Percentiles rank a stretch among this genome's conserved stretches.
These are phyloP conservation scores for Coenonympha glycerion DNA, from an alignment of 2,888 invertebrate genomes.

Conservation along the genomic window DNA sequence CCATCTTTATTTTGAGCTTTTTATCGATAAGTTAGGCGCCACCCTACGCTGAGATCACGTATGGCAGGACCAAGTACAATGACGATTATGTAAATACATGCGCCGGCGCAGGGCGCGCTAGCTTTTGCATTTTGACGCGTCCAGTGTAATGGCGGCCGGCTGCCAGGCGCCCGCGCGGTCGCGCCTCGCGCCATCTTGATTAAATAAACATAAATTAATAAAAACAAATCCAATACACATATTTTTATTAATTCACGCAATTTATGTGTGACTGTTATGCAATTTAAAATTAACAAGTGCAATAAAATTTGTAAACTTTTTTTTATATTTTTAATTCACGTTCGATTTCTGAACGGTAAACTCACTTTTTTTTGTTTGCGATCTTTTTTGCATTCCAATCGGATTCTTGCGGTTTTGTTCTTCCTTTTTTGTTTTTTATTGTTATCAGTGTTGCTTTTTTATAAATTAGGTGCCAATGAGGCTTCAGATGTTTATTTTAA, in stretches of 20 bases:
- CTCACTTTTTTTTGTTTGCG: conserved; percentile 3
- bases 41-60: conserved; percentile 30
- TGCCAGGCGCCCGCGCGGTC: conserved; percentile 54
- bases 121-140: conserved; percentile 41
- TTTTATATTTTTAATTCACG: neutral
- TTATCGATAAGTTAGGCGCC: conserved; percentile 22
- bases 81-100: conserved; percentile 61
- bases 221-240: neutral
- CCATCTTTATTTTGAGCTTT: no score
- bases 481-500: no score
- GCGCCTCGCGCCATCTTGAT: conserved; percentile 32
- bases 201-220: conserved; percentile 10
- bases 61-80: conserved; percentile 54
- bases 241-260: neutral
- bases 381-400: conserved; percentile 18
- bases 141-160: conserved; percentile 68
- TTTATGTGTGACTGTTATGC: neutral
- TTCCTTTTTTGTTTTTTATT: conserved; percentile 7
- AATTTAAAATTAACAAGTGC: neutral
- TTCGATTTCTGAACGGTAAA: conserved; percentile 6
- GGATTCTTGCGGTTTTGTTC: conserved; percentile 4
- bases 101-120: conserved; percentile 45
- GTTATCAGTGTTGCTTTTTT: no score
- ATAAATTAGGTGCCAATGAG: no score
- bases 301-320: neutral